Base-by-base conservation (phyloP, 2,113 vertebrate species). In the Oryctolagus cuniculus region DNA sequence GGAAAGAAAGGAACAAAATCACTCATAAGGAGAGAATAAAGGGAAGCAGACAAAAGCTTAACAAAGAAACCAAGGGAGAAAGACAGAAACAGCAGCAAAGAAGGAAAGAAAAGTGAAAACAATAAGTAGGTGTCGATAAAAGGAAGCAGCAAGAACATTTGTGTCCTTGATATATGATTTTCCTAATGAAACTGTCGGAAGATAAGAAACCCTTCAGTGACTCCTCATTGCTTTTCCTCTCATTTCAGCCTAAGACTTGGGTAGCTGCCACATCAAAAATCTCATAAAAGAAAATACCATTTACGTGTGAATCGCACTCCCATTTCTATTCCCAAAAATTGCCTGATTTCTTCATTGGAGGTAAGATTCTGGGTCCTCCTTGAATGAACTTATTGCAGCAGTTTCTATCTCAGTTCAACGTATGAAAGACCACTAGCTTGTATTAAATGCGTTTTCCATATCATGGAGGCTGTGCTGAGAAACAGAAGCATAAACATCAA, bases 341-440 rank as follows among this genome's bases (percentile, higher is more conserved):
- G 17, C 25, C 73, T 55, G 34, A 38, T 86, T 96, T 93, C 78
- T 94, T 97, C 29, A 67, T 83, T 94, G 72, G 83, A 89, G 66
- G 1, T 94, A 96, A 88, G 87, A 44, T n/a, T 92, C 70, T 21
- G 27, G 55, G 80, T 92, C 72, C 94, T 74, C 77, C 77, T 55
- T 74, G 17, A 92, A 51, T 92, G 84, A 90, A 88, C 31, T 49
- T 79, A 85, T 75, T 25, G 19, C 67, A 85, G 81, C 51, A 69
- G 83, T 94, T 96, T 67, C 66, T 44, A 55, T 78, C 51, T 87
- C 38, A 78, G 24, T 58, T 93, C 27, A 93, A 95, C 97, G 95
- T 58, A 80, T 87, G 87, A 91, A 95, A 15, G 44, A 27, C 5
- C 0, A 55, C 15, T 88, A 63, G 34, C 74, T 27, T 74, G 4